Percentiles rank a stretch among this genome's conserved stretches.
Conservation (phyloP, 2,113 vertebrate species). For the Sander vitreus region DNA sequence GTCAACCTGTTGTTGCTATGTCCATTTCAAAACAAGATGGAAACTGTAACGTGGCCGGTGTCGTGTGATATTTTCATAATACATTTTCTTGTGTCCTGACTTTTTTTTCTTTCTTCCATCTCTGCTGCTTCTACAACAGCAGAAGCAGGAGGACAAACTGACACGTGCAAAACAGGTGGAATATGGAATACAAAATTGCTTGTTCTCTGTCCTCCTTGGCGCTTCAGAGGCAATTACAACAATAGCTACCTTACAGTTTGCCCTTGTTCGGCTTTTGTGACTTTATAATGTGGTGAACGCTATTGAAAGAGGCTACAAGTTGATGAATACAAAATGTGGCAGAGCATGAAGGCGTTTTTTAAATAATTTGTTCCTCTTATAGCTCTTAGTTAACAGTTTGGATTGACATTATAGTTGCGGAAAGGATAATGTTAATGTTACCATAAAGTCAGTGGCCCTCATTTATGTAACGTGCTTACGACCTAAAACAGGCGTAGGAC, state of each 20-base stretch:
- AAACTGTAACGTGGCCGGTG: not conserved
- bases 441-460: no score
- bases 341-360: not conserved
- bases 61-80: not conserved
- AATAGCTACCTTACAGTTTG: no score
- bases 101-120: not conserved
- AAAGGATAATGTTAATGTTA: not conserved
- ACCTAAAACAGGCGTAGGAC: no score
- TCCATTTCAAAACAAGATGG: not conserved
- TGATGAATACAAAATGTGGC: constrained; percentile 8
- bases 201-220: not conserved
- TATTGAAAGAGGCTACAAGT: not conserved
- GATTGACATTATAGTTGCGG: not conserved
- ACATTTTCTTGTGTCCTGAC: not conserved
- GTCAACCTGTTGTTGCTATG: not conserved
- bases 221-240: not conserved
- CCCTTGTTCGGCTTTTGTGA: not conserved
- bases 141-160: not conserved
- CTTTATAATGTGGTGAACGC: not conserved
- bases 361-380: not conserved
- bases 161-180: not conserved
- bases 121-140: not conserved
- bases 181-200: not conserved
- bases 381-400: not conserved
- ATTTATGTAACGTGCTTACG: no score